Evolutionary conservation across 2,888 invertebrate species (phyloP).

Genomic region (Aspidiotus rigidus): DNA sequence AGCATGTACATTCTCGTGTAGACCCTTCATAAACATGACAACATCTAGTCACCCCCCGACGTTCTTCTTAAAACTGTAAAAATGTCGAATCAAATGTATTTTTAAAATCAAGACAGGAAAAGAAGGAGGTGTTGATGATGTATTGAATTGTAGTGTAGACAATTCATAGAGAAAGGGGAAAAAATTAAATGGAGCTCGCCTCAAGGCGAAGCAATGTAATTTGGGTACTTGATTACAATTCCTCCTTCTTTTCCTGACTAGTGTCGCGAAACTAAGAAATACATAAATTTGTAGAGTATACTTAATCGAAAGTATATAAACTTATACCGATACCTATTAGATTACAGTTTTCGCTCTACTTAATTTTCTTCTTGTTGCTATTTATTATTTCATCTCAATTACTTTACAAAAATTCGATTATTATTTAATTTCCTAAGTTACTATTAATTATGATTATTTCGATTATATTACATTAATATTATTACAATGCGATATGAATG

Average conservation of each 20-base stretch:
- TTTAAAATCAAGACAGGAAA: not conserved
- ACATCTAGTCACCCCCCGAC: conserved; percentile 13
- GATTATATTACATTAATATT: no score
- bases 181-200: no score
- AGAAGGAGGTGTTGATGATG: no score
- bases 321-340: no score
- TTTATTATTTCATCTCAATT: not conserved
- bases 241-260: no score
- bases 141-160: no score
- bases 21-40: conserved; percentile 27
- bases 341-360: not conserved
- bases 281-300: no score
- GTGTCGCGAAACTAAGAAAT: no score
- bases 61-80: conserved; percentile 5
- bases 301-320: no score
- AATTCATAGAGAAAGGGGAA: no score
- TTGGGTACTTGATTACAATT: no score
- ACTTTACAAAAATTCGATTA: not conserved
- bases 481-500: not conserved
- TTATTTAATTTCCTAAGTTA: conserved; percentile 17
- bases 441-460: not conserved
- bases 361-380: conserved; percentile 1
- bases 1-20: conserved; percentile 16
- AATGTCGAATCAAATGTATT: conserved; percentile 10
- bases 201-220: no score